Evolutionary conservation across 2,797 vertebrate genomes (phyloP).

Genomic region (Enteromius mattozi): DNA sequence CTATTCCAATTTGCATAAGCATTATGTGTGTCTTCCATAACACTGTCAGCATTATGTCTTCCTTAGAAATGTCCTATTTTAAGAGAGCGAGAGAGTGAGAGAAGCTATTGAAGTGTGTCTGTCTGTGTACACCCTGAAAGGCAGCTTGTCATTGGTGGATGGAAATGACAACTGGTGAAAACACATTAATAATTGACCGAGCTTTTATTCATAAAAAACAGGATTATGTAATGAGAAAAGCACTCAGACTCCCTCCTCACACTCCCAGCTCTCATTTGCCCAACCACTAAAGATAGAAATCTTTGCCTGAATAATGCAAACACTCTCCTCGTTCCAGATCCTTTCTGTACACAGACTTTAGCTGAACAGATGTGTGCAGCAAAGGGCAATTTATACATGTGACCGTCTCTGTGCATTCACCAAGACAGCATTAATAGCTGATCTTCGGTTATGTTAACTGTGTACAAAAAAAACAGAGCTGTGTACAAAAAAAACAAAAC

Average conservation of each 20-base stretch:
- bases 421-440: neutral
- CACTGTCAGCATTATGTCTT: constrained; percentile 35
- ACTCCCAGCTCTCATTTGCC: constrained; percentile 31
- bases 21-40: constrained; percentile 56
- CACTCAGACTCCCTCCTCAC: constrained; percentile 16
- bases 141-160: constrained; percentile 32
- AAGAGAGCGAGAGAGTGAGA: constrained; percentile 8
- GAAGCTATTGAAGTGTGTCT: neutral
- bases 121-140: constrained; percentile 36
- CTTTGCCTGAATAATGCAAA: constrained; percentile 57
- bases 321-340: constrained; percentile 3
- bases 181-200: constrained; percentile 58
- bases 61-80: constrained; percentile 31
- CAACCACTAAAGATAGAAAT: constrained; percentile 47
- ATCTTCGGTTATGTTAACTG: neutral
- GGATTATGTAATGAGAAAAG: constrained; percentile 58
- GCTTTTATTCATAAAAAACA: constrained; percentile 54
- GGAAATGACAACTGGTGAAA: constrained; percentile 48
- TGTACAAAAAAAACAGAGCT: neutral
- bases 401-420: neutral
- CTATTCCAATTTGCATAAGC: constrained; percentile 50
- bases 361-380: neutral
- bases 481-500: neutral
- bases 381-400: neutral
- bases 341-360: constrained; percentile 18